Evolutionary conservation across 2,113 vertebrate genomes (phyloP), one percentile per base, ranked within the genome.

Genomic region (Ammodytes marinus): DNA sequence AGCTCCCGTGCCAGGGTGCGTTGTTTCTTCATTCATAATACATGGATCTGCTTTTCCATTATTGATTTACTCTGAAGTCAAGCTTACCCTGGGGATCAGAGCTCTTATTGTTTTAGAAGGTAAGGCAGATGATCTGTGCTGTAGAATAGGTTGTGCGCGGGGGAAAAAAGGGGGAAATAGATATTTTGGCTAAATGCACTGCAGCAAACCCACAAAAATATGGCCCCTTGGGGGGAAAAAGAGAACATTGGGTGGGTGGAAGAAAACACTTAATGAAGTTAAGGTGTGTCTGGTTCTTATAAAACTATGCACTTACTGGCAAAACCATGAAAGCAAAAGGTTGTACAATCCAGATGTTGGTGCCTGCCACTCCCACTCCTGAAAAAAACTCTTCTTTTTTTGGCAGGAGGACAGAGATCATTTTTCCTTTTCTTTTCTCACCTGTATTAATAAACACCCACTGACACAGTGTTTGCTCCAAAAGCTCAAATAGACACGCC

Each of bases 11-110:
- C 72, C n/a, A 47, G 68, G 35, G 55, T 57, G 61, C 37, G 37
- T 76, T 83, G 84, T 88, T 88, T 87, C 58, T 85, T 87, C 77
- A 88, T 91, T 83, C 74, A 90, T 91, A 86, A 87, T 87, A 79
- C 70, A 91, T 92, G 57, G 65, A 80, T 72, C 71, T 50, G 37
- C 55, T 89, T 60, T 55, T 91, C 67, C 43, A 90, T 91, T 89
- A 93, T 88, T 91, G 77, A 91, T 89, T 83, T 77, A 65, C 49
- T 77, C 58, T 82, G 74, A 85, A 83, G 74, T 84, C 52, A 82
- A 86, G 40, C 43, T 65, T 65, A 76, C 82, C 84, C 84, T 77
- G 72, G 83, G 79, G 85, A 80, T 73, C 11, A 13, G 35, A 5
- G 2, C 57, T 59, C 37, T 37, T 82, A 78, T 86, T 74, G 75